A percentile compares a stretch with the other conserved stretches of the same genome.
Conservation (phyloP, 2,888 invertebrate genomes). For the Adelphocoris suturalis region DNA sequence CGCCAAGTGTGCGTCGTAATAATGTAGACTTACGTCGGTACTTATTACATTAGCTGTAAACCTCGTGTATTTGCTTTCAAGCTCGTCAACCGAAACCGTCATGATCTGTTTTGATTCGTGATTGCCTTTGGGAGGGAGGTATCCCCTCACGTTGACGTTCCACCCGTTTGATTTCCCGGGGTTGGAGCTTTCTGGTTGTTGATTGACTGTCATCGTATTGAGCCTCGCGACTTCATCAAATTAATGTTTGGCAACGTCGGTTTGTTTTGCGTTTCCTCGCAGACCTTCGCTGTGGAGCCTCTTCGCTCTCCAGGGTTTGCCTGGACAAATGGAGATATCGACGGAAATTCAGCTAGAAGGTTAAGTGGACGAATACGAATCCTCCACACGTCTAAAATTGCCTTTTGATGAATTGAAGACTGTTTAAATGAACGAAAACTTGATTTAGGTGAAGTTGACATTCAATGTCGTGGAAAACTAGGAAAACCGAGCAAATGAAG, state of each 20-base stretch:
- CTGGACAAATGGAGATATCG: conserved; percentile 23
- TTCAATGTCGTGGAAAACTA: too few species aligned
- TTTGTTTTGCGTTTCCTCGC: conserved; percentile 34
- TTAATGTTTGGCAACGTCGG: conserved; percentile 37
- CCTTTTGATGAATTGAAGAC: too few species aligned
- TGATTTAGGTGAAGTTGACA: too few species aligned
- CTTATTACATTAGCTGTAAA: too few species aligned
- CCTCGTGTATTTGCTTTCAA: too few species aligned
- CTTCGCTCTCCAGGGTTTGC: not conserved
- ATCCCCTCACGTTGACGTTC: not conserved
- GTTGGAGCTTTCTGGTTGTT: not conserved
- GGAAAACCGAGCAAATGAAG: too few species aligned
- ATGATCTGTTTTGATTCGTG: not conserved
- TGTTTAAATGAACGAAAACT: too few species aligned
- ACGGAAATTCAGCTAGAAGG: not conserved
- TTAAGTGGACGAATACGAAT: conserved; percentile 12
- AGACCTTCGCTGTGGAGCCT: not conserved
- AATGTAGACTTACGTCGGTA: too few species aligned
- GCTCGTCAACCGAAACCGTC: not conserved
- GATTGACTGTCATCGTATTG: conserved; percentile 7
- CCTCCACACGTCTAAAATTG: not conserved
- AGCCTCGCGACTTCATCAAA: conserved; percentile 19
- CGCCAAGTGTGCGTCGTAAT: too few species aligned
- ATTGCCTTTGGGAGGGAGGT: not conserved
- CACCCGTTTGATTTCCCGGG: not conserved